Evolutionary conservation across 1,140 invertebrate species (phyloP).

Genomic region (Platyscapa corneri): DNA sequence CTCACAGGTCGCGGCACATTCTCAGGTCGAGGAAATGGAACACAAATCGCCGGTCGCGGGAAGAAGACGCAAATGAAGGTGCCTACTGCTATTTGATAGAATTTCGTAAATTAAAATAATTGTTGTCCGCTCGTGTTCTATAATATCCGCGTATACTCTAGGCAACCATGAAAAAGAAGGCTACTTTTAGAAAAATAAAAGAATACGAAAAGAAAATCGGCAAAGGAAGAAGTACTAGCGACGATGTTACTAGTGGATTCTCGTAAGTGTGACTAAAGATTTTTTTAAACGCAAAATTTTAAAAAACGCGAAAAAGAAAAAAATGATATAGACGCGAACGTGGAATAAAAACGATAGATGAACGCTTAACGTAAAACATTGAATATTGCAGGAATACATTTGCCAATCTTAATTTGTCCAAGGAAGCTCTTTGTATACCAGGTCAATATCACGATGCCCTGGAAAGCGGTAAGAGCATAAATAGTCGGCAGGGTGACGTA

Average conservation of each 20-base stretch:
- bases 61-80: constrained; percentile 74
- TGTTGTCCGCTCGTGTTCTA: constrained; percentile 46
- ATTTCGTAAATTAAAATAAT: constrained; percentile 32
- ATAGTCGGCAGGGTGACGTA: constrained; percentile 66
- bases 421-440: constrained; percentile 59
- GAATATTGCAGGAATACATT: constrained; percentile 61
- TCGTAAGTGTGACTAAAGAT: constrained; percentile 60
- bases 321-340: neutral
- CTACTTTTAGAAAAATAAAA: constrained; percentile 67
- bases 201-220: constrained; percentile 67
- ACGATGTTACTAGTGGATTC: constrained; percentile 64
- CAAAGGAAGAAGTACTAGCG: constrained; percentile 62
- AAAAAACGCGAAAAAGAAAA: constrained; percentile 7
- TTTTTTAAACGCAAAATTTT: constrained; percentile 22
- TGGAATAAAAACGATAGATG: neutral
- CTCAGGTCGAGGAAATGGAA: constrained; percentile 62
- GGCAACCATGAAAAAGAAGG: constrained; percentile 70
- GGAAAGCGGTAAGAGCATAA: constrained; percentile 60
- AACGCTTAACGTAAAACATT: constrained; percentile 23
- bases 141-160: constrained; percentile 57
- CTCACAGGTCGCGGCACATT: constrained; percentile 64
- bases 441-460: constrained; percentile 65
- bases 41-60: constrained; percentile 63
- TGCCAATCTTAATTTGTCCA: constrained; percentile 59
- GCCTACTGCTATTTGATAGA: constrained; percentile 53